These are phyloP conservation scores for Caloenas nicobarica DNA, from an alignment of 2,113 vertebrate genomes.

Conservation along the genomic window DNA sequence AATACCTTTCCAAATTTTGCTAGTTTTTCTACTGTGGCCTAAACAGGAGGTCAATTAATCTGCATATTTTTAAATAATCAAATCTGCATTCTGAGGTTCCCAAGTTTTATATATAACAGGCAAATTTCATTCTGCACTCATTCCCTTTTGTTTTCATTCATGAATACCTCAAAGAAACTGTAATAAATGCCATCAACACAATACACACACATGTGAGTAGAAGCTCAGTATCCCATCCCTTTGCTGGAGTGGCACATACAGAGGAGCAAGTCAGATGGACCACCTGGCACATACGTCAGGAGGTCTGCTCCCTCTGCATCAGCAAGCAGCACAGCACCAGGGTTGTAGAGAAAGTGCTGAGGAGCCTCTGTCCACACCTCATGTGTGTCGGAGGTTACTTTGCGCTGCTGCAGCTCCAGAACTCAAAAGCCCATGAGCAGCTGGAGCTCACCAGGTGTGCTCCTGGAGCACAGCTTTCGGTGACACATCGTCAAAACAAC, in stretches of 20 bases:
- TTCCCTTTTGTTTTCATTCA: neutral
- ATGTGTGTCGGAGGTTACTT: neutral
- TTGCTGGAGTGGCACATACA: neutral
- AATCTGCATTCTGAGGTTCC: neutral
- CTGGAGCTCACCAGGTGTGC: neutral
- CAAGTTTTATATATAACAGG: neutral
- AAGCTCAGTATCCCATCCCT: neutral
- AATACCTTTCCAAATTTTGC: neutral
- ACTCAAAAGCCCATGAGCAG: neutral
- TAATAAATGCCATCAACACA: neutral
- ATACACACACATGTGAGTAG: neutral
- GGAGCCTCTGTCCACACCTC: neutral
- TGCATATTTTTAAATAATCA: neutral
- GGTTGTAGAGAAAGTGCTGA: neutral
- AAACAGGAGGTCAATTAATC: neutral
- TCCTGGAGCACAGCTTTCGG: neutral
- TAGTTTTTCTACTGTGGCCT: neutral
- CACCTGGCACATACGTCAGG: rapidly evolving
- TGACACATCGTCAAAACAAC: neutral
- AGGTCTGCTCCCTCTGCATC: neutral
- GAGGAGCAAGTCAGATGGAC: neutral
- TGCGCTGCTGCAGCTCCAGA: neutral
- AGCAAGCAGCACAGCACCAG: neutral
- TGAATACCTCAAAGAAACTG: neutral
- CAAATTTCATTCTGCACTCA: neutral